Evolutionary conservation across 23 tunicate species (phyloP), one percentile per base, ranked within the genome.

Genomic region (Trididemnum nubilum): DNA sequence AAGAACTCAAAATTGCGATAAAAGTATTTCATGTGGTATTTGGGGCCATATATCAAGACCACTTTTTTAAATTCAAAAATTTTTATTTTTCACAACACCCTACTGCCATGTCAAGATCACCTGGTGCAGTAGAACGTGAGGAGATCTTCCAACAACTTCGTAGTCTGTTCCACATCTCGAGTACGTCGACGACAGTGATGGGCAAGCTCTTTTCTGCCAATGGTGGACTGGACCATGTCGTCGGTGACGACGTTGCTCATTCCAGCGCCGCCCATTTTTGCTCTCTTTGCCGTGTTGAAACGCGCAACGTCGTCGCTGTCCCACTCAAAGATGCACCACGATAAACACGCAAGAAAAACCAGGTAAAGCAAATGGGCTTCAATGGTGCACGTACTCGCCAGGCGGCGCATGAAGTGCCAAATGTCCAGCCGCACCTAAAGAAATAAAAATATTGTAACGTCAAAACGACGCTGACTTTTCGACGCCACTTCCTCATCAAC

Each of bases 401-500:
- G n/a, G 0, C 88, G 74, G 22, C 88, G 50, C 82, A 84, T 84
- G 44, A 76, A 84, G 1, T 84, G 88, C 81, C 80, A 58, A 0
- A 72, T 25, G 58, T 76, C 82, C 1, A 76, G 64, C 0, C 81
- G 28, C 28, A n/a, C n/a, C n/a, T n/a, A n/a, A n/a, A n/a, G n/a
- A n/a, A n/a, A n/a, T n/a, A n/a, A n/a, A n/a, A n/a, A n/a, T n/a
- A n/a, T n/a, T n/a, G n/a, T n/a, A n/a, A n/a, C n/a, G n/a, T n/a
- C n/a, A n/a, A n/a, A n/a, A n/a, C n/a, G n/a, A n/a, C n/a, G n/a
- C n/a, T n/a, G n/a, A n/a, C n/a, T n/a, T n/a, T n/a, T n/a, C n/a
- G n/a, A n/a, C n/a, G n/a, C n/a, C n/a, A n/a, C n/a, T n/a, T n/a
- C n/a, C n/a, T n/a, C n/a, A n/a, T n/a, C n/a, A n/a, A n/a, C n/a